Evolutionary conservation across 2,113 vertebrate species (phyloP).

Genomic region (Chamaea fasciata): DNA sequence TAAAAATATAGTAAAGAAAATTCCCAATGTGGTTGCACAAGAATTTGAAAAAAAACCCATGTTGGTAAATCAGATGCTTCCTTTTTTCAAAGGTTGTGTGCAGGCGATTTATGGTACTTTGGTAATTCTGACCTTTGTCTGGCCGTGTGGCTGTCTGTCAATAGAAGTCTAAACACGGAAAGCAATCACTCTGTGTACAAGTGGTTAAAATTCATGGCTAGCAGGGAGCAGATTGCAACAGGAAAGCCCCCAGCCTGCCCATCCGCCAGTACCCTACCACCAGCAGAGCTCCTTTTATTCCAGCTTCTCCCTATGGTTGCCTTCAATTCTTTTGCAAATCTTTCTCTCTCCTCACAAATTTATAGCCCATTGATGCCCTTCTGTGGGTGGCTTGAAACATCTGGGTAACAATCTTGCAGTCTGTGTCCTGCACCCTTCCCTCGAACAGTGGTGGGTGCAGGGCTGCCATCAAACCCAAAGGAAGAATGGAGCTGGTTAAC

Average conservation of each 20-base stretch:
- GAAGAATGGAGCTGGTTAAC: slow-evolving; percentile 26
- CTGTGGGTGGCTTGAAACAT: slow-evolving; percentile 64
- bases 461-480: background rate
- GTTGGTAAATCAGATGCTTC: background rate
- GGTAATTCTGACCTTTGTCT: background rate
- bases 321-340: slow-evolving; percentile 67
- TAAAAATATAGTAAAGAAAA: background rate
- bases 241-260: background rate
- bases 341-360: slow-evolving; percentile 56
- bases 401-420: slow-evolving; percentile 35
- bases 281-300: slow-evolving; percentile 53
- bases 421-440: background rate
- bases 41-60: background rate
- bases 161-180: slow-evolving; percentile 14
- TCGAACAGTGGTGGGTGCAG: background rate
- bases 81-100: background rate
- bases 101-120: background rate
- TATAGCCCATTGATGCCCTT: slow-evolving; percentile 59
- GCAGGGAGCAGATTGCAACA: slow-evolving; percentile 31
- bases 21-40: background rate
- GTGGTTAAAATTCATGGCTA: slow-evolving; percentile 55
- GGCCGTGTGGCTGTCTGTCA: background rate
- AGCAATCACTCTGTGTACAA: background rate
- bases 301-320: slow-evolving; percentile 5
- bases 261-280: slow-evolving; percentile 31